A percentile compares a stretch with the other conserved stretches of the same genome.
Evolutionary conservation across 1,140 invertebrate species (phyloP).

Genomic region (Hydropsyche tenuis): DNA sequence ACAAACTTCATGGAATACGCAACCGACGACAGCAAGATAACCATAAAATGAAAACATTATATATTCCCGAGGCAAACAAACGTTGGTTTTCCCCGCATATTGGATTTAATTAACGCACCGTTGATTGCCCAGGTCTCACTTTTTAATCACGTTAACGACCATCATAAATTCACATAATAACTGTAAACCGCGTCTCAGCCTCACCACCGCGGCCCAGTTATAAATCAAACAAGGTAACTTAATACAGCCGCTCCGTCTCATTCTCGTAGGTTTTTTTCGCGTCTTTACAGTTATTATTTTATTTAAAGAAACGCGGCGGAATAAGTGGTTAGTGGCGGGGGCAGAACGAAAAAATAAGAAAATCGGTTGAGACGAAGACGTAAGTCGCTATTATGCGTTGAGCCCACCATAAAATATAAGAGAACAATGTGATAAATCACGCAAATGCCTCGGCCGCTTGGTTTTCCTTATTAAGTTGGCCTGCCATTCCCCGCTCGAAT

Average conservation of each 20-base stretch:
- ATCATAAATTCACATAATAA: slow-evolving; percentile 38
- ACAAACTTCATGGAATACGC: too few relatives aligned
- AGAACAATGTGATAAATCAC: slow-evolving; percentile 47
- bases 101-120: slow-evolving; percentile 23
- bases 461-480: slow-evolving; percentile 43
- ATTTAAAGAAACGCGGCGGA: slow-evolving; percentile 6
- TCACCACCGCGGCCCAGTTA: not conserved
- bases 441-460: slow-evolving; percentile 33
- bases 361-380: slow-evolving; percentile 10
- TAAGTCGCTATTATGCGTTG: slow-evolving; percentile 35
- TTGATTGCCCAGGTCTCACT: slow-evolving; percentile 31
- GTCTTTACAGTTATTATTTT: slow-evolving; percentile 1
- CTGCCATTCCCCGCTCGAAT: slow-evolving; percentile 23
- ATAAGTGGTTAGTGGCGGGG: not conserved
- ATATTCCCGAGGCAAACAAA: too few relatives aligned
- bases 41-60: too few relatives aligned
- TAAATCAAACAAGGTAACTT: slow-evolving; percentile 36
- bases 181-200: slow-evolving; percentile 17
- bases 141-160: slow-evolving; percentile 34
- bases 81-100: not conserved
- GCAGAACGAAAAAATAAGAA: not conserved
- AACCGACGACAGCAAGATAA: too few relatives aligned
- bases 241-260: slow-evolving; percentile 28
- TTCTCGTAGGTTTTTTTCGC: not conserved
- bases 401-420: slow-evolving; percentile 32